Conservation (phyloP, 1,140 invertebrate genomes). For the Steinernema feltiae region DNA sequence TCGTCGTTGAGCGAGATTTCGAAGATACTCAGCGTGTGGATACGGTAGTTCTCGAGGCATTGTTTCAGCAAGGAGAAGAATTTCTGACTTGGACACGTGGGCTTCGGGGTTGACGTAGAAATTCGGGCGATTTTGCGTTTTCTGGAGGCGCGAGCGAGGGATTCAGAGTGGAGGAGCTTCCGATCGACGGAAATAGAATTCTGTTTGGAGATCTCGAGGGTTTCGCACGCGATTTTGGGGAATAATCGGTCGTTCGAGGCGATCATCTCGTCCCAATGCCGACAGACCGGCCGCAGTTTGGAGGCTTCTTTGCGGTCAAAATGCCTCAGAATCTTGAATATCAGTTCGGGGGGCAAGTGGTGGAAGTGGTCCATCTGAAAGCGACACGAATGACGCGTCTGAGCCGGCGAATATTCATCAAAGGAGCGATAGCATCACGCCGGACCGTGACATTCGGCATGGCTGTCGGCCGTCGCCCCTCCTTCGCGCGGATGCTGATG, state of each 20-base stretch:
- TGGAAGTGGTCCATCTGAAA: not conserved
- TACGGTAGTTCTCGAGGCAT: not conserved
- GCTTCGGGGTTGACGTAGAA: not conserved
- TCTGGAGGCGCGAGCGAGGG: not conserved
- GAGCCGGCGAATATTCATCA: constrained; percentile 12
- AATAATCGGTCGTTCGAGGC: not conserved
- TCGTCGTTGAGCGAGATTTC: not conserved
- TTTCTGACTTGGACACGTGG: not conserved
- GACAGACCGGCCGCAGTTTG: not conserved
- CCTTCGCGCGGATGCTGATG: not conserved
- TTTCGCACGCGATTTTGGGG: not conserved
- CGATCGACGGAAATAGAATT: not conserved
- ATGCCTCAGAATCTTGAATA: not conserved
- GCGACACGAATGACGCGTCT: no score
- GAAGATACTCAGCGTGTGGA: not conserved
- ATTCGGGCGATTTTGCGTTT: not conserved
- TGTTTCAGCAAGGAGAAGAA: not conserved
- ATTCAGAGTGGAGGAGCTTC: not conserved
- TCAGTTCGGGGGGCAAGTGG: not conserved
- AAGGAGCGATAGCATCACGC: not conserved
- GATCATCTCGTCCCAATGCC: not conserved
- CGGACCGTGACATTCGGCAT: constrained; percentile 11
- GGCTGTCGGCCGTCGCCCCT: not conserved
- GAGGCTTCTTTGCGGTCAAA: constrained; percentile 1
- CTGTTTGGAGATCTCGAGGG: not conserved